Evolutionary conservation across 2,888 invertebrate species (phyloP).

Genomic region (Alcis repandata): DNA sequence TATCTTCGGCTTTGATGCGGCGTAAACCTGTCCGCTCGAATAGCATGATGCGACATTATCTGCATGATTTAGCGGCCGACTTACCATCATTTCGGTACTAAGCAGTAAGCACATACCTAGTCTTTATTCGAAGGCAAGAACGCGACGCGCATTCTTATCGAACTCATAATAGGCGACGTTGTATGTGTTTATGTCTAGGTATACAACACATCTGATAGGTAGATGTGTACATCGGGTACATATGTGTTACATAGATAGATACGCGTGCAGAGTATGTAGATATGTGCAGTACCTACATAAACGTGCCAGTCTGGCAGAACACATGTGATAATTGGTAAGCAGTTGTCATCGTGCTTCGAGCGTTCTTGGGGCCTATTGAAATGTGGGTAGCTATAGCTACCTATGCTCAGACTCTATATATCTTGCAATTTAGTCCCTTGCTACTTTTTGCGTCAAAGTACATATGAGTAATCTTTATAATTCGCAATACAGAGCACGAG

Average conservation of each 20-base stretch:
- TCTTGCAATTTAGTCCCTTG: not conserved
- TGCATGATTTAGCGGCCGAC: slow-evolving; percentile 37
- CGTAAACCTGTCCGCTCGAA: slow-evolving; percentile 41
- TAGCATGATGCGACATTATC: slow-evolving; percentile 31
- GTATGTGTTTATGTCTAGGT: slow-evolving; percentile 29
- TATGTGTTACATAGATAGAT: slow-evolving; percentile 14
- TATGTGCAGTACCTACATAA: slow-evolving; percentile 23
- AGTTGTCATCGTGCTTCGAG: slow-evolving; percentile 35
- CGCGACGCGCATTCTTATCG: slow-evolving; percentile 63
- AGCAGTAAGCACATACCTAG: slow-evolving; percentile 27
- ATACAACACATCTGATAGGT: slow-evolving; percentile 15
- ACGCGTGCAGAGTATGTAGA: slow-evolving; percentile 18
- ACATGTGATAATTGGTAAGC: slow-evolving; percentile 43
- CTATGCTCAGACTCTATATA: not conserved
- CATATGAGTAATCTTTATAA: not conserved
- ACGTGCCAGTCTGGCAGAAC: slow-evolving; percentile 31
- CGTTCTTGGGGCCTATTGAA: slow-evolving; percentile 27
- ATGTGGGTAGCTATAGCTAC: slow-evolving; percentile 12
- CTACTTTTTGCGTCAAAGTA: not conserved
- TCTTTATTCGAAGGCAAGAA: slow-evolving; percentile 56
- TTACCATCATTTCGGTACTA: slow-evolving; percentile 31
- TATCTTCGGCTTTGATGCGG: slow-evolving; percentile 46
- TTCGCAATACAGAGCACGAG: not conserved
- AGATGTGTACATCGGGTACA: slow-evolving; percentile 12
- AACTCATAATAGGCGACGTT: slow-evolving; percentile 57